Percentiles rank a stretch among this genome's conserved stretches.
Conservation (phyloP, 2,888 invertebrate genomes). For the Oligia latruncula region DNA sequence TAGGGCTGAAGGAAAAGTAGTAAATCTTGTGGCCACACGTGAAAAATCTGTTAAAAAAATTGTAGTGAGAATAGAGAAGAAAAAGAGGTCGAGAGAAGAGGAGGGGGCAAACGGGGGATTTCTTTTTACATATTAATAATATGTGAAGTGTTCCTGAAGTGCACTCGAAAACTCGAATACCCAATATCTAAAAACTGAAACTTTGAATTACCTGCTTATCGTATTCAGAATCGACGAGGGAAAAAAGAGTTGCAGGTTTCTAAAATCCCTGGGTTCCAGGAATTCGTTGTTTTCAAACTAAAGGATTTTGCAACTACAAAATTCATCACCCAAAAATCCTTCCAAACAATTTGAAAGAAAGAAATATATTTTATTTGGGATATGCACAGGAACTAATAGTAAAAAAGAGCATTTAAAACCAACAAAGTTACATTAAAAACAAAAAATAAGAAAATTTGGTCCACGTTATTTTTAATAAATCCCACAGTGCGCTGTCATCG, state of each 20-base stretch:
- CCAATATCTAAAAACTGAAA: not conserved
- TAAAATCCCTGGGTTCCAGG: no score
- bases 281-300: not conserved
- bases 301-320: not conserved
- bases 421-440: not conserved
- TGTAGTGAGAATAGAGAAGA: not conserved
- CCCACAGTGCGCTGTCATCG: conserved; percentile 75
- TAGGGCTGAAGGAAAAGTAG: no score
- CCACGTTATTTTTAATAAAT: not conserved
- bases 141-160: no score
- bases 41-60: no score
- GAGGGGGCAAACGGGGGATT: no score
- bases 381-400: not conserved
- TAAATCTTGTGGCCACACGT: no score
- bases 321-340: no score
- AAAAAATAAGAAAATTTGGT: not conserved
- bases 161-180: no score
- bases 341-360: no score
- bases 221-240: not conserved
- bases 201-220: not conserved
- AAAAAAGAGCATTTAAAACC: not conserved
- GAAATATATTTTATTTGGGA: not conserved
- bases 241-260: not conserved
- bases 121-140: no score
- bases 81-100: not conserved